These are phyloP conservation scores for Allobates femoralis DNA, from an alignment of 2,797 vertebrate genomes.

Conservation along the genomic window DNA sequence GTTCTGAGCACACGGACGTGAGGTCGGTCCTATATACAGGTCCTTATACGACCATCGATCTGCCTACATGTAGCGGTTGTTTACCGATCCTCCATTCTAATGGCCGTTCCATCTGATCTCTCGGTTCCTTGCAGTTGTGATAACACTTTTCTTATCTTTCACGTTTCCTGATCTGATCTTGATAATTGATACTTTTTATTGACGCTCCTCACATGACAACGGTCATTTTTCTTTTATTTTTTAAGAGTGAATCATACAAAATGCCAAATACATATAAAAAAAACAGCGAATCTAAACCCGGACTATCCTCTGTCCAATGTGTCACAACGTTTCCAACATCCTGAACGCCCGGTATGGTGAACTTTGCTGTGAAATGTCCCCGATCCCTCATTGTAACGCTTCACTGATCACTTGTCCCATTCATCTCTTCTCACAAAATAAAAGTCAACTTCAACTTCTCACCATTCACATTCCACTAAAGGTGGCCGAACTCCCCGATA, in stretches of 20 bases:
- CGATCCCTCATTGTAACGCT: too few relatives aligned
- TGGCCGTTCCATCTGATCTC: too few relatives aligned
- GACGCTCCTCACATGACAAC: not conserved
- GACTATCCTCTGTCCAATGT: not conserved
- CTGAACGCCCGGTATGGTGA: not conserved
- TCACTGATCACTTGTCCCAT: too few relatives aligned
- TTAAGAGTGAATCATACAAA: not conserved
- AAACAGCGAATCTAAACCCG: not conserved
- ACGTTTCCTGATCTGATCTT: not conserved
- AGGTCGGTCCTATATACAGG: too few relatives aligned
- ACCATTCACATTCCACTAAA: too few relatives aligned
- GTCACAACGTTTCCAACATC: not conserved
- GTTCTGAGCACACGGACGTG: too few relatives aligned
- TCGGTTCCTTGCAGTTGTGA: not conserved
- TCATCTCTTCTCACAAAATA: too few relatives aligned
- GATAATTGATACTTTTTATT: not conserved
- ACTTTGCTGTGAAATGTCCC: not conserved
- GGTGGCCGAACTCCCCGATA: too few relatives aligned
- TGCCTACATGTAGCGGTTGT: too few relatives aligned
- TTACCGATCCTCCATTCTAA: not conserved
- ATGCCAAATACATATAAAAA: not conserved
- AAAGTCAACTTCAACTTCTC: too few relatives aligned
- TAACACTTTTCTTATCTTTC: not conserved
- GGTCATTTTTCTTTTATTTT: not conserved
- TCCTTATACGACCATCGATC: too few relatives aligned